These are phyloP conservation scores for Neotoxoptera formosana DNA, from an alignment of 1,140 invertebrate genomes.

Conservation along the genomic window DNA sequence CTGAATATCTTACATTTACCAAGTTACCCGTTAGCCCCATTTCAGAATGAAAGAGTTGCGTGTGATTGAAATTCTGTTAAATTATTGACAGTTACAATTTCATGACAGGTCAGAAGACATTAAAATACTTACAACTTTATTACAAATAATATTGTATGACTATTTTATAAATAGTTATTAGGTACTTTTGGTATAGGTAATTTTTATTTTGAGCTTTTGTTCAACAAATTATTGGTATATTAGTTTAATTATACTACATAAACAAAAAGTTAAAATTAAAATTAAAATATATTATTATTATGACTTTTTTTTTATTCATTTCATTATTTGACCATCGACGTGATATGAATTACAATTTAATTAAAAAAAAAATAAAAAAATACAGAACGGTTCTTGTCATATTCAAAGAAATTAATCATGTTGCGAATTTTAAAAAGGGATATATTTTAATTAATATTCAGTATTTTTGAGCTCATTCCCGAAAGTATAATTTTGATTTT, in stretches of 20 bases:
- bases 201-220: not conserved
- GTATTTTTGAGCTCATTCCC: constrained; percentile 6
- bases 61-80: not conserved
- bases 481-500: constrained; percentile 15
- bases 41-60: not conserved
- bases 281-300: constrained; percentile 10
- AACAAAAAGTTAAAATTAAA: constrained; percentile 8
- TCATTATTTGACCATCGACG: not conserved
- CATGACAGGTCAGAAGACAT: not conserved
- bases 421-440: constrained; percentile 29
- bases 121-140: not conserved
- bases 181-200: not conserved
- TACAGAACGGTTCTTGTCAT: not conserved
- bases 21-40: too few relatives aligned
- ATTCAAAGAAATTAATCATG: constrained; percentile 36
- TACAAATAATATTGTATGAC: not conserved
- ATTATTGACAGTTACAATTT: not conserved
- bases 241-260: not conserved
- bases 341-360: constrained; percentile 37
- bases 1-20: not conserved
- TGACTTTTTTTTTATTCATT: not conserved
- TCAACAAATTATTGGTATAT: not conserved
- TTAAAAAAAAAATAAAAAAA: not conserved
- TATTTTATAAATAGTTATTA: not conserved
- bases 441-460: constrained; percentile 41